These are phyloP conservation scores for Dallia pectoralis DNA, from an alignment of 2,797 vertebrate species.

Conservation along the genomic window DNA sequence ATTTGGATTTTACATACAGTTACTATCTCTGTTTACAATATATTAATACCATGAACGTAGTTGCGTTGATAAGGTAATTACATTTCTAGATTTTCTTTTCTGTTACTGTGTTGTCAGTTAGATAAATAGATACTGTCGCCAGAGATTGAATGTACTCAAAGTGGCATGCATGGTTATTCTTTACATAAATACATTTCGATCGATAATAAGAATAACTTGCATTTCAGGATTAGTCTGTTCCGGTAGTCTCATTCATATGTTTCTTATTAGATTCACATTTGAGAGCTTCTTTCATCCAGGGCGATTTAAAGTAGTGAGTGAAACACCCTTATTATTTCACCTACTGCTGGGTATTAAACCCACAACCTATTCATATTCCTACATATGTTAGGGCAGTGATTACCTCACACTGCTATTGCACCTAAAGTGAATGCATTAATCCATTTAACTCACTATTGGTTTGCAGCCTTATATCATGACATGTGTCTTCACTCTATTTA, in stretches of 20 bases:
- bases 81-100: neutral
- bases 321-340: no score
- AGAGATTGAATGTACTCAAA: neutral
- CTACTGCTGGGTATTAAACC: no score
- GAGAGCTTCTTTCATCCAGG: no score
- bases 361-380: no score
- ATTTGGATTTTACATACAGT: neutral
- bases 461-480: no score
- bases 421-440: neutral
- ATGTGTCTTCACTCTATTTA: no score
- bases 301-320: no score
- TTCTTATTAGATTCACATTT: neutral
- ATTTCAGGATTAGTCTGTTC: neutral
- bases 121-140: neutral
- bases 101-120: neutral
- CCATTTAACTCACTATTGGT: neutral
- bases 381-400: no score
- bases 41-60: constrained; percentile 71
- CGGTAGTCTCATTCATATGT: neutral
- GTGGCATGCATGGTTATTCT: neutral
- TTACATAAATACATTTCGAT: neutral
- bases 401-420: neutral
- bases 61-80: constrained; percentile 78
- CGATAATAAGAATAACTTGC: neutral
- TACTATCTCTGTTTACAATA: neutral